Evolutionary conservation across 2,113 vertebrate species (phyloP).

Genomic region (Romanogobio albipinnatus): DNA sequence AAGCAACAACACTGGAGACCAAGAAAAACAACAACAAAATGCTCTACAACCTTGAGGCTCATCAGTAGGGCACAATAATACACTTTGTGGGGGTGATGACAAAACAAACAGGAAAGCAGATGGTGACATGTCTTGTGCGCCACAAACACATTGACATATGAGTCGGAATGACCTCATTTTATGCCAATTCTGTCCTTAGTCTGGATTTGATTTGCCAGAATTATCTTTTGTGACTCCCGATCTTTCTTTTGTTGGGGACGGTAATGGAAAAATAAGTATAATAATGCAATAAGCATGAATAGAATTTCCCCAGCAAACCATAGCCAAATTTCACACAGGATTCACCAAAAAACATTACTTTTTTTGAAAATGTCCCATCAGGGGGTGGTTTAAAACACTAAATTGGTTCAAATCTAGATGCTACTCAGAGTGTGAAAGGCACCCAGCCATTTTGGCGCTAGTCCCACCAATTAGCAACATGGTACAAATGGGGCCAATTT

Average conservation of each 20-base stretch:
- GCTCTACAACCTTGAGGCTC: conserved; percentile 25
- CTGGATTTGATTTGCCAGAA: background rate
- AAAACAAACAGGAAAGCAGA: conserved; percentile 43
- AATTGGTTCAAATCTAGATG: conserved; percentile 1
- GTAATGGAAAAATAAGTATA: no score
- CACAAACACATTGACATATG: conserved; percentile 35
- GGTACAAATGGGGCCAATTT: conserved; percentile 28
- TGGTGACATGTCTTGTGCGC: conserved; percentile 39
- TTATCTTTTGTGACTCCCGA: background rate
- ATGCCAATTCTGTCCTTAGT: conserved; percentile 16
- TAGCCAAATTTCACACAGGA: background rate
- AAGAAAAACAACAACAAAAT: conserved; percentile 38
- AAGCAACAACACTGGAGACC: background rate
- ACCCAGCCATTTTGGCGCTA: conserved; percentile 11
- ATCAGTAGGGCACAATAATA: background rate
- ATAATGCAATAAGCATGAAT: no score
- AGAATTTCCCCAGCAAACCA: background rate
- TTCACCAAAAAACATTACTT: background rate
- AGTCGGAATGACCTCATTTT: conserved; percentile 43
- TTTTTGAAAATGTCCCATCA: conserved; percentile 1
- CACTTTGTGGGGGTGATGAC: background rate
- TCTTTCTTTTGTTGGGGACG: background rate
- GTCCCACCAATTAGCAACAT: conserved; percentile 12
- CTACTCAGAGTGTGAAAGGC: background rate
- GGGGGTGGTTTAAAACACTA: background rate